phyloP scores from a whole-genome alignment of 1,140 invertebrate species.

The Drosophila albomicans region DNA sequence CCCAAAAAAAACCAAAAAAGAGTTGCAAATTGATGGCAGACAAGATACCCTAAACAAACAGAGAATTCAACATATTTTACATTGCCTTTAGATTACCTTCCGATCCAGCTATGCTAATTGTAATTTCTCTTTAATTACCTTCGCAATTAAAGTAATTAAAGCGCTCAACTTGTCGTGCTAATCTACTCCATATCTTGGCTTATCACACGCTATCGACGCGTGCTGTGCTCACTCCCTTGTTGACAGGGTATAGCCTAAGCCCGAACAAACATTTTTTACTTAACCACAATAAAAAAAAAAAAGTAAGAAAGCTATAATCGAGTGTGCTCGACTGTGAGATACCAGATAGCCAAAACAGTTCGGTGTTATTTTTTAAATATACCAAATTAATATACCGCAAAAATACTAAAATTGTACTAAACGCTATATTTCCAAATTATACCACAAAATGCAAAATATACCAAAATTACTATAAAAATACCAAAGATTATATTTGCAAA shows the following conservation, averaged over 20 bases:
- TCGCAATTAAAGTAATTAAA: not conserved
- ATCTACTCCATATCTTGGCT: not conserved
- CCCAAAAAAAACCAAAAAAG: not conserved
- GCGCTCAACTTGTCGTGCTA: not conserved
- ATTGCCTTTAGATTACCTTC: not conserved
- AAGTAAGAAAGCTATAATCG: too few species aligned
- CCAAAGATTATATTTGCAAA: too few species aligned
- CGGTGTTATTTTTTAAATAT: too few species aligned
- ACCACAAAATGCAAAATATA: too few species aligned
- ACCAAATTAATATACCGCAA: too few species aligned
- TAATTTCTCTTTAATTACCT: not conserved
- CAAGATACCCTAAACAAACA: not conserved
- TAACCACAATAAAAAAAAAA: constrained; percentile 30
- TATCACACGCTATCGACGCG: not conserved
- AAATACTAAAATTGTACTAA: too few species aligned
- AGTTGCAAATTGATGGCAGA: not conserved
- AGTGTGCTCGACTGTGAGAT: too few species aligned
- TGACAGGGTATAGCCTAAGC: constrained; percentile 46
- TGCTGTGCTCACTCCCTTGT: constrained; percentile 10
- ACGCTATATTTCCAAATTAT: too few species aligned
- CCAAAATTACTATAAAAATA: too few species aligned
- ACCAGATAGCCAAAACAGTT: too few species aligned
- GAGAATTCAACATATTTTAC: not conserved
- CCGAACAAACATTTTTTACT: constrained; percentile 46
- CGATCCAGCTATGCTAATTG: not conserved